Percentiles rank a stretch among this genome's conserved stretches.
phyloP scores from a whole-genome alignment of 2,888 invertebrate genomes.

The Altica lythri region DNA sequence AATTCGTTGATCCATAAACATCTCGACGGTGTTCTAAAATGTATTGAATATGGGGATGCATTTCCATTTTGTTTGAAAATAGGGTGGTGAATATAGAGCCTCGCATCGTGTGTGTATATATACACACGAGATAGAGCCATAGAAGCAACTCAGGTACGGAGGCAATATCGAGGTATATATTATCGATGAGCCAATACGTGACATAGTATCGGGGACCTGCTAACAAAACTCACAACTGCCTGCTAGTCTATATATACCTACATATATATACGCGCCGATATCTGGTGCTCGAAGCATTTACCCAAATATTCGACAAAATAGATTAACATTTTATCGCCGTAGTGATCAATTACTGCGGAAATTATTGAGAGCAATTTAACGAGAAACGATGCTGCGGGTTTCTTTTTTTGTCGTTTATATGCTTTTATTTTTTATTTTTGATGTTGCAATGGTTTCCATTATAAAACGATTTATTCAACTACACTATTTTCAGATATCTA shows the following conservation, averaged over 20 bases:
- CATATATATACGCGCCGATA: slow-evolving; percentile 23
- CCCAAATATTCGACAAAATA: slow-evolving; percentile 41
- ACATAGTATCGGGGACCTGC: slow-evolving; percentile 20
- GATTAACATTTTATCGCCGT: slow-evolving; percentile 36
- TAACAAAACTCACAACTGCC: slow-evolving; percentile 30
- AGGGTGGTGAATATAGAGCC: slow-evolving; percentile 37
- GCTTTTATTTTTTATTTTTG: slow-evolving; percentile 4
- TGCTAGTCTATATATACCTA: too few relatives aligned
- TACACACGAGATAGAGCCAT: slow-evolving; percentile 4
- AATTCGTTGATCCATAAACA: slow-evolving; percentile 6
- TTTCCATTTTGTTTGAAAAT: slow-evolving; percentile 44
- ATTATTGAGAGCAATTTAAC: slow-evolving; percentile 28
- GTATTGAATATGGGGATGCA: slow-evolving; percentile 42
- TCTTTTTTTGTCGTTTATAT: slow-evolving; percentile 9
- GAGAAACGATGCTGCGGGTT: slow-evolving; percentile 13
- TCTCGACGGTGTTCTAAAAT: slow-evolving; percentile 29
- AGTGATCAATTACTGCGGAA: slow-evolving; percentile 25
- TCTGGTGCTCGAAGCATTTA: slow-evolving; percentile 37
- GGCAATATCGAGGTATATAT: slow-evolving; percentile 41
- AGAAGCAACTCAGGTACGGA: slow-evolving; percentile 31
- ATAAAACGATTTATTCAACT: too few relatives aligned
- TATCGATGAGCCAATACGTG: slow-evolving; percentile 44
- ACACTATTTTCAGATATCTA: too few relatives aligned
- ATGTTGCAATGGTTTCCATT: too few relatives aligned
- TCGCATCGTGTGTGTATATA: slow-evolving; percentile 2